These are phyloP conservation scores for Epinephelus cyanopodus DNA, from an alignment of 2,113 vertebrate genomes.

Conservation along the genomic window DNA sequence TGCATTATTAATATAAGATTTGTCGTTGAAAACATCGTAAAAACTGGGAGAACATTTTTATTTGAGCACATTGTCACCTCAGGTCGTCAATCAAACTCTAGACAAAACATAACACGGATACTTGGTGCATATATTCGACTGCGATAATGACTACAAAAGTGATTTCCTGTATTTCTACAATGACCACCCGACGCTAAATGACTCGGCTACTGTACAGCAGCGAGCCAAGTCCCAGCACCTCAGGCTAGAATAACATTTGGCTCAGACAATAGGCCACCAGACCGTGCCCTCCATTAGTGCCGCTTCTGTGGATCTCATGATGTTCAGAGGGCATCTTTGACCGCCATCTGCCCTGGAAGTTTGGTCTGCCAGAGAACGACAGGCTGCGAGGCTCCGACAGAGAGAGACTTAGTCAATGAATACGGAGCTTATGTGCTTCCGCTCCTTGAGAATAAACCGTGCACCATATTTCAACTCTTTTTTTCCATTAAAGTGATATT, in stretches of 20 bases:
- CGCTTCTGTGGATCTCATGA: slow-evolving; percentile 57
- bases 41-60: neutral
- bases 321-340: slow-evolving; percentile 63
- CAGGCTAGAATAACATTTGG: slow-evolving; percentile 67
- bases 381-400: slow-evolving; percentile 21
- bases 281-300: slow-evolving; percentile 73
- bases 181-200: slow-evolving; percentile 40
- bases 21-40: too few relatives aligned
- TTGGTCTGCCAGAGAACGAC: slow-evolving; percentile 26
- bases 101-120: neutral
- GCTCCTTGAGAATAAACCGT: neutral
- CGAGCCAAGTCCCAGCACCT: slow-evolving; percentile 41
- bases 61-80: neutral
- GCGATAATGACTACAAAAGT: slow-evolving; percentile 9
- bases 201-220: slow-evolving; percentile 58
- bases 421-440: neutral
- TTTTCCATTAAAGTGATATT: neutral
- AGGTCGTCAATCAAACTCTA: neutral
- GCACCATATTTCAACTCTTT: neutral
- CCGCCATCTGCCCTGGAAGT: slow-evolving; percentile 70
- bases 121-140: neutral
- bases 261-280: slow-evolving; percentile 64
- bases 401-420: slow-evolving; percentile 17
- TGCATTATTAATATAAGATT: neutral
- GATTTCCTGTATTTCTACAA: slow-evolving; percentile 45